These are phyloP conservation scores for Sceliomorpha sp. DNA, from an alignment of 2,888 invertebrate genomes.

Conservation along the genomic window DNA sequence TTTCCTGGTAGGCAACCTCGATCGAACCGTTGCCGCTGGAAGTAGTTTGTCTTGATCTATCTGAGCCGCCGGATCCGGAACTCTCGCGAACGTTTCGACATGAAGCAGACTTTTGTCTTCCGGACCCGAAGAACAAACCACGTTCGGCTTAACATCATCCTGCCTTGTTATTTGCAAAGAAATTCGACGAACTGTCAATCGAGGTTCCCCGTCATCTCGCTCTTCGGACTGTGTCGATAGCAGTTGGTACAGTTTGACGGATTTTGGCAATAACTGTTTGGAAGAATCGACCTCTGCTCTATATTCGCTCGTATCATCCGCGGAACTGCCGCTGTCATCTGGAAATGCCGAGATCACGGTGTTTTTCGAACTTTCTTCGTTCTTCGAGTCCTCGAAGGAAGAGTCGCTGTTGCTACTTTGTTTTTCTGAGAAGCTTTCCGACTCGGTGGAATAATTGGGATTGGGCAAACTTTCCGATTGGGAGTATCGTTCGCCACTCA, in stretches of 20 bases:
- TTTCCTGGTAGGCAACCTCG: conserved; percentile 55
- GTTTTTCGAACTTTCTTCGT: conserved; percentile 27
- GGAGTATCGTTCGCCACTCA: conserved; percentile 27
- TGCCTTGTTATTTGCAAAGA: conserved; percentile 63
- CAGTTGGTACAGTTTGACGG: conserved; percentile 67
- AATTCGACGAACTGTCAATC: conserved; percentile 62
- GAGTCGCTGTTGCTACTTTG: conserved; percentile 38
- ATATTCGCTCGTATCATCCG: conserved; percentile 12
- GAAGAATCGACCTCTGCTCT: conserved; percentile 26
- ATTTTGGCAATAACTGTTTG: conserved; percentile 56
- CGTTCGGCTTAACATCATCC: conserved; percentile 43
- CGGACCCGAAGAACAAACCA: not conserved
- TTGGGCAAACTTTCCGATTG: conserved; percentile 12
- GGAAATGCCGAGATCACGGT: conserved; percentile 25
- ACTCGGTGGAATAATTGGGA: not conserved
- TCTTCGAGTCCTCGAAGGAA: too few relatives aligned
- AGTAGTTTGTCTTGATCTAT: conserved; percentile 19
- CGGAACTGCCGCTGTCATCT: conserved; percentile 33
- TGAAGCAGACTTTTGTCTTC: conserved; percentile 54
- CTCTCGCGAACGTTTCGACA: conserved; percentile 45
- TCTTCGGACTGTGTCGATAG: conserved; percentile 70
- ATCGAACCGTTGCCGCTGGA: conserved; percentile 25
- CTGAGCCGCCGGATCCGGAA: conserved; percentile 4
- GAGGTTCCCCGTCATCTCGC: conserved; percentile 59
- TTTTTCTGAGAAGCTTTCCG: conserved; percentile 3